Conservation (phyloP, 1,140 invertebrate genomes). For the Gryon sp. region DNA sequence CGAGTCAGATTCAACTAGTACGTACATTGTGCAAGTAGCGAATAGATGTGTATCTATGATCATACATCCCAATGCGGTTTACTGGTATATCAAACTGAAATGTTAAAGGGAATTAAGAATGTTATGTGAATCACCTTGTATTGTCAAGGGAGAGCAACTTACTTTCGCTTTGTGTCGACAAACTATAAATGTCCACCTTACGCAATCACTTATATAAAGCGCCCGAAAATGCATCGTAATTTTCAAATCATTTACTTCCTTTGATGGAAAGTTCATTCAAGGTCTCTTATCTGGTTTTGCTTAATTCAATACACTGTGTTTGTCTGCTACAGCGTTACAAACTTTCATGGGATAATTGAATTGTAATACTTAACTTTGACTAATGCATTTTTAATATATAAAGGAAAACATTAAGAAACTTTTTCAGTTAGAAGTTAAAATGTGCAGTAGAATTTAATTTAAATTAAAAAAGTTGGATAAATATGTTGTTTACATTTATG, state of each 20-base stretch:
- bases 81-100: slow-evolving; percentile 15
- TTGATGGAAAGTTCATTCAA: slow-evolving; percentile 20
- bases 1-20: slow-evolving; percentile 33
- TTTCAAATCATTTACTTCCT: slow-evolving; percentile 36
- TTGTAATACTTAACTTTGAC: too few species aligned
- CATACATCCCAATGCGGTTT: slow-evolving; percentile 23
- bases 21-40: slow-evolving; percentile 1
- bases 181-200: slow-evolving; percentile 14
- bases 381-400: too few species aligned
- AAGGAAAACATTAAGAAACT: too few species aligned
- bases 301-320: slow-evolving; percentile 16
- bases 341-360: too few species aligned
- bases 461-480: too few species aligned
- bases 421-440: too few species aligned
- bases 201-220: slow-evolving; percentile 30
- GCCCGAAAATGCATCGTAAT: slow-evolving; percentile 41
- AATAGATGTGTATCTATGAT: slow-evolving; percentile 24
- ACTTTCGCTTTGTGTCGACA: slow-evolving; percentile 26
- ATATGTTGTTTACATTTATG: too few species aligned
- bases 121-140: background rate
- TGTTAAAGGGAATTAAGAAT: background rate
- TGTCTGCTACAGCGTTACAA: too few species aligned
- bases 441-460: too few species aligned
- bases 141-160: background rate
- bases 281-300: slow-evolving; percentile 11